Evolutionary conservation across 2,797 vertebrate species (phyloP).

Genomic region (Nasua narica): DNA sequence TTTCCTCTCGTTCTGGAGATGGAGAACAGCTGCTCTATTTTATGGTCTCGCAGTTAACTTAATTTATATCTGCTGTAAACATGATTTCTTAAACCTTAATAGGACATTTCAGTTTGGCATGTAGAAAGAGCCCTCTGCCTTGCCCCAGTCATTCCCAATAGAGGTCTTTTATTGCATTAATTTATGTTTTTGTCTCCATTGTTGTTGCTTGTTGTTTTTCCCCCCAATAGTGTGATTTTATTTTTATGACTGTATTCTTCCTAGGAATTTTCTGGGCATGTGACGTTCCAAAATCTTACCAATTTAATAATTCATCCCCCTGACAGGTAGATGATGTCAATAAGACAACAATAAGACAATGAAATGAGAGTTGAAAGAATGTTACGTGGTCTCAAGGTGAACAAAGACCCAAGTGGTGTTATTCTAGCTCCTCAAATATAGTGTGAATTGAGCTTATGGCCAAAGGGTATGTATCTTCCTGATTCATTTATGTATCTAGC

Average conservation of each 20-base stretch:
- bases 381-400: neutral
- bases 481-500: neutral
- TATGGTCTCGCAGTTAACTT: conserved; percentile 42
- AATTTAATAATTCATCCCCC: neutral
- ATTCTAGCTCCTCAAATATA: neutral
- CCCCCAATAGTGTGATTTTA: neutral
- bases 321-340: neutral
- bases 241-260: conserved; percentile 45
- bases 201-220: neutral
- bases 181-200: conserved; percentile 56
- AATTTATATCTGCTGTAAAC: conserved; percentile 61
- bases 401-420: neutral
- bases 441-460: neutral
- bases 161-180: conserved; percentile 40
- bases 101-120: conserved; percentile 62
- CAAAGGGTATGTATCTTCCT: too few species aligned
- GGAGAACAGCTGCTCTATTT: conserved; percentile 49
- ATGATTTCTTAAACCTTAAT: conserved; percentile 27
- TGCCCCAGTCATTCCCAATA: conserved; percentile 4
- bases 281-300: conserved; percentile 21
- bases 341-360: neutral
- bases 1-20: conserved; percentile 15
- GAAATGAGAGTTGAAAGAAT: neutral
- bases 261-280: conserved; percentile 39
- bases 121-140: conserved; percentile 1